Percentiles rank a stretch among this genome's conserved stretches.
Conservation (phyloP, 1,140 invertebrate genomes). For the Dendrolimus punctatus region DNA sequence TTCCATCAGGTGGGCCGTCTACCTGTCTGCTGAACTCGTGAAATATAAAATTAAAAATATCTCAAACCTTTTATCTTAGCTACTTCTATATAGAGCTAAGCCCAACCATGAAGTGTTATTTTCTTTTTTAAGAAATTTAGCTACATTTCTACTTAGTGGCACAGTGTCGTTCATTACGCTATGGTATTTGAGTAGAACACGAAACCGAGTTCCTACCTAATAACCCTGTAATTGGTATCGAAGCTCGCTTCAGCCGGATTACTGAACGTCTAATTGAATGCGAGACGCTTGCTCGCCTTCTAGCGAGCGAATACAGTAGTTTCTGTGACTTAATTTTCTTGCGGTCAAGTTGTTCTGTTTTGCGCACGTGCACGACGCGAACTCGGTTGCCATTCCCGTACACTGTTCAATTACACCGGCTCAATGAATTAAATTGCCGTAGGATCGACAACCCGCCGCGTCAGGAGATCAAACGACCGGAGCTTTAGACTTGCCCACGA, state of each 20-base stretch:
- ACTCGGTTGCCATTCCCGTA: slow-evolving; percentile 23
- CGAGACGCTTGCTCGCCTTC: slow-evolving; percentile 47
- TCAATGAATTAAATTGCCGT: slow-evolving; percentile 59
- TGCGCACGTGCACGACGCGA: slow-evolving; percentile 42
- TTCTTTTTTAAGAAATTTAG: too few relatives aligned
- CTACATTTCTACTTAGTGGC: too few relatives aligned
- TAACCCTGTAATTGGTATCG: slow-evolving; percentile 70
- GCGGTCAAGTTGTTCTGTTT: slow-evolving; percentile 57
- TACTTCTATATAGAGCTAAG: too few relatives aligned
- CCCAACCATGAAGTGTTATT: too few relatives aligned
- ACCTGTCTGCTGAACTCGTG: too few relatives aligned
- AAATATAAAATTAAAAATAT: too few relatives aligned
- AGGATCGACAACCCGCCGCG: slow-evolving; percentile 25
- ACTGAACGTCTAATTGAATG: slow-evolving; percentile 70
- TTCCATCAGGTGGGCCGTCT: too few relatives aligned
- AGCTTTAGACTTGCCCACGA: slow-evolving; percentile 37
- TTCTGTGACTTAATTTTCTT: slow-evolving; percentile 49
- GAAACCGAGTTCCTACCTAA: slow-evolving; percentile 51
- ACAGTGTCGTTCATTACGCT: too few relatives aligned
- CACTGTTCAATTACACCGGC: slow-evolving; percentile 47
- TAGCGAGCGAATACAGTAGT: slow-evolving; percentile 25
- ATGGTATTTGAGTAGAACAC: slow-evolving; percentile 24
- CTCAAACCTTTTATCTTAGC: too few relatives aligned
- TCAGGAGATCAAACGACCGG: slow-evolving; percentile 52
- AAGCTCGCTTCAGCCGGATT: slow-evolving; percentile 66